A percentile compares a stretch with the other conserved stretches of the same genome.
These are phyloP conservation scores for Caenorhabditis latens DNA, from an alignment of 1,140 invertebrate species.

Conservation along the genomic window DNA sequence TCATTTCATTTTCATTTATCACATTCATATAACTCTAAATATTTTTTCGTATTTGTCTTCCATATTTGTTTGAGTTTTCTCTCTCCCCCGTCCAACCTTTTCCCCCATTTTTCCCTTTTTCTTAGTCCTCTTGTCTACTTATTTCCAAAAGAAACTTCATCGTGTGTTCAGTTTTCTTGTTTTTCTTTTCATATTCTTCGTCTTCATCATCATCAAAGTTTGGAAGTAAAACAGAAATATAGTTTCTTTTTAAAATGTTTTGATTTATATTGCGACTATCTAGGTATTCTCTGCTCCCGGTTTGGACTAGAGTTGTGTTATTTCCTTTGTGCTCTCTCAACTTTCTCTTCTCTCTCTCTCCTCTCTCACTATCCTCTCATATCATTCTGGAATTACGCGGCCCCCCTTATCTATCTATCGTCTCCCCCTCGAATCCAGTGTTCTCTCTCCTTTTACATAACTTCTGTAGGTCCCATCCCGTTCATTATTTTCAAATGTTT, in stretches of 20 bases:
- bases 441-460: conserved; percentile 3
- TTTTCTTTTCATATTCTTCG: conserved; percentile 30
- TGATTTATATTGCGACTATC: conserved; percentile 1
- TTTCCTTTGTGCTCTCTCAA: not conserved
- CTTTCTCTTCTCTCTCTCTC: not conserved
- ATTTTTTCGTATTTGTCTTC: conserved; percentile 1
- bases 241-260: not conserved
- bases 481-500: not conserved
- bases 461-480: not conserved
- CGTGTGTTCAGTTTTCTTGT: conserved; percentile 4
- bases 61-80: not conserved
- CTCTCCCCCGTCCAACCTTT: not conserved
- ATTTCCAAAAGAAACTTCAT: conserved; percentile 27
- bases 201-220: conserved; percentile 10
- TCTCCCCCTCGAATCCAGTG: conserved; percentile 4
- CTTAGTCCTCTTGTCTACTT: conserved; percentile 18
- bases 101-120: not conserved
- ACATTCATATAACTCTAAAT: conserved; percentile 44
- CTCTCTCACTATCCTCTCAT: conserved; percentile 46
- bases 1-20: conserved; percentile 5
- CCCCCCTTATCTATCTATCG: not conserved
- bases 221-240: conserved; percentile 23
- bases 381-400: conserved; percentile 34
- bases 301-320: conserved; percentile 11
- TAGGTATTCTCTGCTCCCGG: conserved; percentile 2